phyloP scores from a whole-genome alignment of 2,797 vertebrate genomes.

The Gymnocypris eckloni region DNA sequence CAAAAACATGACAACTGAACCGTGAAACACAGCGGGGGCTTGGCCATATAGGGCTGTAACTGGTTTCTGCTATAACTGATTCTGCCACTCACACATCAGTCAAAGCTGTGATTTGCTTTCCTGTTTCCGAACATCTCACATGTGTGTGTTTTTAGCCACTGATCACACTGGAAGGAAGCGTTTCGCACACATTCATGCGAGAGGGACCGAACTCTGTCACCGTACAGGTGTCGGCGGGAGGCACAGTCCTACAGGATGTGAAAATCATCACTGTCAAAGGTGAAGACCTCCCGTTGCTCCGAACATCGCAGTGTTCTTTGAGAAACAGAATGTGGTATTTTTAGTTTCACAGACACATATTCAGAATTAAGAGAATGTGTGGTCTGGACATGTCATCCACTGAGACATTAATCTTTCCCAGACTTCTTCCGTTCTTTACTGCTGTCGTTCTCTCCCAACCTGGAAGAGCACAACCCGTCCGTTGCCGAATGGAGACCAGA shows the following conservation, averaged over 20 bases:
- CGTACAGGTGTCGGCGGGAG: constrained; percentile 91
- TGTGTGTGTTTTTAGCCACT: constrained; percentile 81
- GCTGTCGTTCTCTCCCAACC: constrained; percentile 91
- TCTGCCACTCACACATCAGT: constrained; percentile 46
- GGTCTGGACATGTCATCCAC: too few species aligned
- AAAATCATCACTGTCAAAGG: constrained; percentile 92
- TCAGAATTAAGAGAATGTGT: constrained; percentile 11
- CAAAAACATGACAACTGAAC: constrained; percentile 36
- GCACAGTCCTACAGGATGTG: constrained; percentile 89
- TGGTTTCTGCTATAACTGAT: constrained; percentile 35
- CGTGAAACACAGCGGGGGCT: constrained; percentile 35
- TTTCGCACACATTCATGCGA: constrained; percentile 83
- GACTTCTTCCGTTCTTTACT: constrained; percentile 94
- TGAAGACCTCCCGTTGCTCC: constrained; percentile 66
- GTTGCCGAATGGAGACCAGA: constrained; percentile 96
- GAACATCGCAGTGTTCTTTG: not conserved
- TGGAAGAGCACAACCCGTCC: constrained; percentile 96
- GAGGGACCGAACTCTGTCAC: constrained; percentile 89
- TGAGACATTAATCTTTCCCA: too few species aligned
- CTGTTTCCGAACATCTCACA: not conserved
- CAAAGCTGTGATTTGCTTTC: constrained; percentile 18
- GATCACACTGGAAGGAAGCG: constrained; percentile 93
- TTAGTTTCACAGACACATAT: not conserved
- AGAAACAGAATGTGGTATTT: constrained; percentile 20
- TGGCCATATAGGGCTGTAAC: constrained; percentile 31